Base-by-base conservation (phyloP, 2,797 vertebrate genomes). In the Austrolebias charrua region DNA sequence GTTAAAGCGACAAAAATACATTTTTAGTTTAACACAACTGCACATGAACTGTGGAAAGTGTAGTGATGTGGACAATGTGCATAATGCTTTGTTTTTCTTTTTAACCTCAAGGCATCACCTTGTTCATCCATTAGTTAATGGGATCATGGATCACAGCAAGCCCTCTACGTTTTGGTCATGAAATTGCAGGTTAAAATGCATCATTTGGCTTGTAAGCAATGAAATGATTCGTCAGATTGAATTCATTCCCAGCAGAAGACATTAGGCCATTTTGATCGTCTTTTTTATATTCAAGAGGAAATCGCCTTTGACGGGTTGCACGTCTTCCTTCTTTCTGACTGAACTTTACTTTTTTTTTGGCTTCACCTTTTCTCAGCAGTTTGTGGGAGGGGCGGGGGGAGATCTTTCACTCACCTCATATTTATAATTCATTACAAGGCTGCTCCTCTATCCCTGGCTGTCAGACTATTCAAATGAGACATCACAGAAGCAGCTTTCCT, bases 401-500 rank as follows among this genome's bases (percentile, higher is more conserved):
- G 79, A 79, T 87, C 81, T 65, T 80, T 74, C 68, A 67, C 79
- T 79, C 84, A 88, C 82, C 85, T 87, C 72, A 49, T 88, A 88
- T 92, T 91, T 87, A 90, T 92, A 90, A 90, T 90, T 91, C 86
- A 92, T 88, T 82, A 81, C 81, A 83, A 82, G 85, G 71, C 86
- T 83, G 80, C 78, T 88, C 79, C 83, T 85, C 81, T 62, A 84
- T 73, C 80, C 70, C 64, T 81, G 86, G 69, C 87, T 89, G 89
- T 88, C 90, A 90, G 84, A 84, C 87, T 89, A 90, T 90, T 92
- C 85, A 90, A 90, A 91, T 86, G 81, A 90, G 86, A 89, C 86
- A 85, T 88, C 86, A 87, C 76, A 80, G 70, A 81, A 76, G 85
- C 72, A 72, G 63, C 78, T 84, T 84, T 80, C 72, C 47, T 47